A percentile compares a stretch with the other conserved stretches of the same genome.
These are phyloP conservation scores for Seira sanloemensis DNA, from an alignment of 2,888 invertebrate genomes.

Conservation along the genomic window DNA sequence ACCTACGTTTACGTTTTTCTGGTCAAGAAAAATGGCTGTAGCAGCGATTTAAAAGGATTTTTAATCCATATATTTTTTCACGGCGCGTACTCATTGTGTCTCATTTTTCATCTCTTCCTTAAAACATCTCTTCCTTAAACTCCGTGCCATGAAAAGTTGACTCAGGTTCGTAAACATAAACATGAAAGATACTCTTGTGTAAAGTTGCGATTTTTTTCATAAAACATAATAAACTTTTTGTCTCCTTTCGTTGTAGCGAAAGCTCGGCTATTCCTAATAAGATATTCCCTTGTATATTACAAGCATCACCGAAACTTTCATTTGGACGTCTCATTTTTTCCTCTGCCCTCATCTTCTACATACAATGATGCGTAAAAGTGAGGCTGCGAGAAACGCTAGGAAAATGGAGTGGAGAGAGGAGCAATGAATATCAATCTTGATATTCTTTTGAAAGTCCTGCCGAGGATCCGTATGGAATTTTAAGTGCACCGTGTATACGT, in stretches of 20 bases:
- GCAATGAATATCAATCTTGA: slow-evolving; percentile 74
- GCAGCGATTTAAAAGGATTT: too few relatives aligned
- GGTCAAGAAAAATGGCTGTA: too few relatives aligned
- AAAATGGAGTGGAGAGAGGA: slow-evolving; percentile 71
- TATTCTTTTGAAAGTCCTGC: slow-evolving; percentile 73
- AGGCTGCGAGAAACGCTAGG: slow-evolving; percentile 18
- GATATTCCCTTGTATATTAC: too few relatives aligned
- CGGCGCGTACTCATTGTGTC: background rate
- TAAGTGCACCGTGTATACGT: slow-evolving; percentile 64
- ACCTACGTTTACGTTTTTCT: too few relatives aligned
- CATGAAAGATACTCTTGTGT: slow-evolving; percentile 34
- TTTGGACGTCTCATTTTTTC: slow-evolving; percentile 11
- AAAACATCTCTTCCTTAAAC: too few relatives aligned
- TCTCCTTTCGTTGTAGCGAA: too few relatives aligned
- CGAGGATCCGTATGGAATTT: slow-evolving; percentile 72
- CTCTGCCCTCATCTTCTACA: background rate
- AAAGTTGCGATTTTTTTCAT: slow-evolving; percentile 38
- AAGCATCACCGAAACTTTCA: slow-evolving; percentile 2
- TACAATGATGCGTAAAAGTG: slow-evolving; percentile 20
- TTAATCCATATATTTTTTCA: too few relatives aligned
- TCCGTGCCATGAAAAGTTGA: background rate
- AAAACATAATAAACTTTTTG: background rate
- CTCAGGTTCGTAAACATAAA: slow-evolving; percentile 6
- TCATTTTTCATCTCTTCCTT: background rate
- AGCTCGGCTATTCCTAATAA: too few relatives aligned